Conservation (phyloP, 2,113 vertebrate genomes). For the Aspiorhynchus laticeps region DNA sequence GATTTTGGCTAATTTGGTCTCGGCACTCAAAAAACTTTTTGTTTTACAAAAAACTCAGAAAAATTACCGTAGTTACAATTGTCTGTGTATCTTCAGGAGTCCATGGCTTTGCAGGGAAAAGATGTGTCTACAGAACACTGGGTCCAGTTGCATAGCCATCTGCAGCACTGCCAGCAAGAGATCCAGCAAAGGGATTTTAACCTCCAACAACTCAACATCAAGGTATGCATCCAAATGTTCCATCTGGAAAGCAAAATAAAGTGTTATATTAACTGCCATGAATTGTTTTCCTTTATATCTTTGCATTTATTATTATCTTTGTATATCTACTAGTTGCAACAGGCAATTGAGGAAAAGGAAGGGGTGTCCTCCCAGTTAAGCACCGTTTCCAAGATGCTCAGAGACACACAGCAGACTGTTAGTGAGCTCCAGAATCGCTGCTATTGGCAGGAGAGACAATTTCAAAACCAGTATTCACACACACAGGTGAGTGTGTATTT, state of each 20-base stretch:
- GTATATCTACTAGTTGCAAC: slow-evolving; percentile 72
- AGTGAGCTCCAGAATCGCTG: slow-evolving; percentile 78
- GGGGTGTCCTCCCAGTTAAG: slow-evolving; percentile 78
- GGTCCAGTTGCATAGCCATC: slow-evolving; percentile 67
- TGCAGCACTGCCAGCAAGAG: slow-evolving; percentile 81
- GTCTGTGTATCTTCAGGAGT: slow-evolving; percentile 59
- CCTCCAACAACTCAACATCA: slow-evolving; percentile 79
- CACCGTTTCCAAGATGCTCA: slow-evolving; percentile 79
- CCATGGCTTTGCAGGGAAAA: slow-evolving; percentile 59
- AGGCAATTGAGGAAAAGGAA: slow-evolving; percentile 79
- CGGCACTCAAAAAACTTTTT: not conserved
- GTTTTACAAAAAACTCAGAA: not conserved
- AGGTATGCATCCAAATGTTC: slow-evolving; percentile 66
- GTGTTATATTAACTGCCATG: not conserved
- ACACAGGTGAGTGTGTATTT: slow-evolving; percentile 27
- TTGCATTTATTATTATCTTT: not conserved
- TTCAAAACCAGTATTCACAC: slow-evolving; percentile 61
- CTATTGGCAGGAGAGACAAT: slow-evolving; percentile 77
- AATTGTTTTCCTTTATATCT: not conserved
- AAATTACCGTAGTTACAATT: not conserved
- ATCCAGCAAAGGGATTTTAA: slow-evolving; percentile 81
- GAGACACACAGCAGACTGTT: slow-evolving; percentile 78
- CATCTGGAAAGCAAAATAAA: not conserved
- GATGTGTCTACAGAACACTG: slow-evolving; percentile 59
- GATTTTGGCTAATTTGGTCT: not conserved